These are phyloP conservation scores for Lepidotrigona ventralis DNA, from an alignment of 1,140 invertebrate genomes.

Conservation along the genomic window DNA sequence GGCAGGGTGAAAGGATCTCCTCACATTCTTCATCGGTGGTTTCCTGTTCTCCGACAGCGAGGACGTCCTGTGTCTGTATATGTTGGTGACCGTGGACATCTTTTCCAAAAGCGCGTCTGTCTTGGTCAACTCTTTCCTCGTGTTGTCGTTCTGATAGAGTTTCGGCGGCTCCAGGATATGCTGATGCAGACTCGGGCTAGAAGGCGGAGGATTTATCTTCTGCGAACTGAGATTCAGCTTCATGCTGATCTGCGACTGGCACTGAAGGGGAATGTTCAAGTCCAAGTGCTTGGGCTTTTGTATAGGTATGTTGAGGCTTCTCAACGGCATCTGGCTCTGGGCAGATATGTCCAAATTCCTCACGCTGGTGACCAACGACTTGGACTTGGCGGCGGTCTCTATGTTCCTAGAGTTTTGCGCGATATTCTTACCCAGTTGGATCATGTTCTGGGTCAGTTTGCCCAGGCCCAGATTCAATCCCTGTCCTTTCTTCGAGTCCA, in stretches of 20 bases:
- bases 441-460: constrained; percentile 74
- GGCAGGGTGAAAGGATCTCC: constrained; percentile 74
- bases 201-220: constrained; percentile 39
- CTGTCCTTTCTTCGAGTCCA: constrained; percentile 75
- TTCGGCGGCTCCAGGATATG: constrained; percentile 76
- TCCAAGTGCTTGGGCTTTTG: constrained; percentile 71
- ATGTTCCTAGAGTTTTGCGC: constrained; percentile 70
- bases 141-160: constrained; percentile 73
- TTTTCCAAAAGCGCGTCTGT: constrained; percentile 62
- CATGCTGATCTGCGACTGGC: constrained; percentile 48
- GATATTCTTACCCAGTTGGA: constrained; percentile 74
- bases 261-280: constrained; percentile 64
- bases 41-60: constrained; percentile 75
- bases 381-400: constrained; percentile 50
- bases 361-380: constrained; percentile 50
- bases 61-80: constrained; percentile 74
- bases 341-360: constrained; percentile 61
- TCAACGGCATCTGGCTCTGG: constrained; percentile 28
- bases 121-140: constrained; percentile 56
- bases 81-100: constrained; percentile 50
- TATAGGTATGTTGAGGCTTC: constrained; percentile 61
- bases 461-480: constrained; percentile 70
- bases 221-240: constrained; percentile 54
- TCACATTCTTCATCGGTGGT: constrained; percentile 68
- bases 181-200: constrained; percentile 67